A percentile compares a stretch with the other conserved stretches of the same genome.
Evolutionary conservation across 2,888 invertebrate species (phyloP).

Genomic region (Trissonchulus sp.): DNA sequence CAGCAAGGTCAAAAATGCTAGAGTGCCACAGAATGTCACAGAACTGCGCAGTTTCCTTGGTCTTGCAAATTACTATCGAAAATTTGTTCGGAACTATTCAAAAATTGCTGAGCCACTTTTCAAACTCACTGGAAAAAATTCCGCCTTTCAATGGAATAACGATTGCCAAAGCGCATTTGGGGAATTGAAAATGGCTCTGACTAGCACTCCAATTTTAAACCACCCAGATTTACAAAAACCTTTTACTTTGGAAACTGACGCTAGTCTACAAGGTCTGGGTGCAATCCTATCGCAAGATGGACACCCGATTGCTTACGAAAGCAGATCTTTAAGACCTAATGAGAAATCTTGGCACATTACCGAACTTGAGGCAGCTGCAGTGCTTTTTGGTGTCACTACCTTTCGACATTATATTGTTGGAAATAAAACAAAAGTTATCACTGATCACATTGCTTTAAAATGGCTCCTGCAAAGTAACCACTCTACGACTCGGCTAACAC

Average conservation of each 20-base stretch:
- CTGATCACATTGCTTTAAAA: no score
- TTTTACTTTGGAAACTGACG: constrained; percentile 22
- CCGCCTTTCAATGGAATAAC: neutral
- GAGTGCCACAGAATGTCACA: constrained; percentile 5
- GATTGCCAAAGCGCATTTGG: neutral
- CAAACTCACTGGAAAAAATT: neutral
- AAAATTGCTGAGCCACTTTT: constrained; percentile 9
- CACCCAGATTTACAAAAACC: constrained; percentile 27
- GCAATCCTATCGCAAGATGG: constrained; percentile 18
- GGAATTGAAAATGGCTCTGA: neutral
- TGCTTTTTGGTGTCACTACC: neutral
- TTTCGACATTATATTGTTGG: constrained; percentile 21
- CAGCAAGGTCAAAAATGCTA: no score
- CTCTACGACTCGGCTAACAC: no score
- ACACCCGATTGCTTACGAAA: constrained; percentile 22
- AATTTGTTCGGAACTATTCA: constrained; percentile 17
- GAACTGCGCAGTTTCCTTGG: constrained; percentile 23
- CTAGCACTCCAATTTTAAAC: constrained; percentile 4
- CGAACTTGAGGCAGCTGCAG: constrained; percentile 22
- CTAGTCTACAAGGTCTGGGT: constrained; percentile 13
- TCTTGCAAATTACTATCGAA: constrained; percentile 19
- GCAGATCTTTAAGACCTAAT: neutral
- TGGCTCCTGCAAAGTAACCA: no score
- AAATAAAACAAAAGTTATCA: no score
- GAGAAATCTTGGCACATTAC: constrained; percentile 13